Conservation (phyloP, 2,888 invertebrate species). For the Chrysolina haemoptera region DNA sequence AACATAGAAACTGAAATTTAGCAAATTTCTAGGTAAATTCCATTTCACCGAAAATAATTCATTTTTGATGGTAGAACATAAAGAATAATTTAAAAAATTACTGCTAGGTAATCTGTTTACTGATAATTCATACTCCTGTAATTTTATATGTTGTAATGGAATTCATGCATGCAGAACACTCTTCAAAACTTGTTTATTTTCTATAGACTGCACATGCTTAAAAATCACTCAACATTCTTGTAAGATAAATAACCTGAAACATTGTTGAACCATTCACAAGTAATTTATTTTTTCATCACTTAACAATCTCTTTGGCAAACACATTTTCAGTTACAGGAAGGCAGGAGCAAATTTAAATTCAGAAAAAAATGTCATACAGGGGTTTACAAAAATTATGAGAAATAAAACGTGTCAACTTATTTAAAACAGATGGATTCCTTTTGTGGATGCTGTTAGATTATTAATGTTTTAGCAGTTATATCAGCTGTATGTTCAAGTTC, state of each 20-base stretch:
- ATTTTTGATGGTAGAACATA: not conserved
- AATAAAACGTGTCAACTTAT: no score
- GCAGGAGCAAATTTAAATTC: not conserved
- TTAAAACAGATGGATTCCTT: no score
- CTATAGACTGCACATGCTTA: not conserved
- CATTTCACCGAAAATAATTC: no score
- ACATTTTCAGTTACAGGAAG: not conserved
- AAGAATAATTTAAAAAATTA: not conserved
- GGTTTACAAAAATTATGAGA: no score
- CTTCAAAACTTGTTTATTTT: conserved; percentile 10
- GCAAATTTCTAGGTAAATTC: no score
- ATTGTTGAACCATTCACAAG: not conserved
- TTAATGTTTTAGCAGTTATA: no score
- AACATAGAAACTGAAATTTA: no score
- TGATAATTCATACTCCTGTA: not conserved
- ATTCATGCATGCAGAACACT: not conserved
- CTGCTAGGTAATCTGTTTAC: not conserved
- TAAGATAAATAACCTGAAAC: conserved; percentile 11
- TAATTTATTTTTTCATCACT: not conserved
- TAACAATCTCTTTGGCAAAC: not conserved
- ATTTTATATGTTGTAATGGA: not conserved
- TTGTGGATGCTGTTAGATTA: no score
- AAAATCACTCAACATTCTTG: not conserved
- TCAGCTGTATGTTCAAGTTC: no score
- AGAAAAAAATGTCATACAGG: not conserved